phyloP scores from a whole-genome alignment of 2,888 invertebrate species.

The Ectemnius cavifrons region DNA sequence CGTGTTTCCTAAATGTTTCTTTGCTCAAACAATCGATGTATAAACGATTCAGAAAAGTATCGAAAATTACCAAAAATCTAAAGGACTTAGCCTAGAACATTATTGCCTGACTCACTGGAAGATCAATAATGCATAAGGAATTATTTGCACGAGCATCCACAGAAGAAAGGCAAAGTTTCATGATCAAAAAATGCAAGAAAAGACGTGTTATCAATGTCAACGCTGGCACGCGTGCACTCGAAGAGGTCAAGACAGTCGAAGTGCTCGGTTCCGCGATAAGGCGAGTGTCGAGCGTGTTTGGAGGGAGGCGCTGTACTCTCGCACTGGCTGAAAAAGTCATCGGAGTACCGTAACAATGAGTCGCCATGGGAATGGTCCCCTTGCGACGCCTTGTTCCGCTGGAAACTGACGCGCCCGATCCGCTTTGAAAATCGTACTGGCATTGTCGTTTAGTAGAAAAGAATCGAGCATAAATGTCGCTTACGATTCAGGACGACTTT shows the following conservation, averaged over 20 bases:
- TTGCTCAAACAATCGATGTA: too few species aligned
- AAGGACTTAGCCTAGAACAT: too few species aligned
- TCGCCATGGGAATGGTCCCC: slow-evolving; percentile 61
- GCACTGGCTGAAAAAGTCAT: slow-evolving; percentile 59
- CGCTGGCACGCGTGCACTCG: not conserved
- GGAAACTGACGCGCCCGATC: not conserved
- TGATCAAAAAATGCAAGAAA: not conserved
- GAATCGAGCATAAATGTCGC: slow-evolving; percentile 52
- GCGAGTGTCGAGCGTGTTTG: slow-evolving; percentile 40
- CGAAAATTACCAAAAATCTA: too few species aligned
- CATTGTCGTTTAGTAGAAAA: slow-evolving; percentile 29
- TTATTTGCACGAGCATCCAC: not conserved
- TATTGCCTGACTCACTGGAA: too few species aligned
- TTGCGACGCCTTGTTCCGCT: slow-evolving; percentile 33
- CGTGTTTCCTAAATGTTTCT: too few species aligned
- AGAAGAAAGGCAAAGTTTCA: not conserved
- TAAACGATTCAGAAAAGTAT: too few species aligned
- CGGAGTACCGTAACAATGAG: slow-evolving; percentile 65
- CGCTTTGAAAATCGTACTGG: too few species aligned
- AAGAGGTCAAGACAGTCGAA: not conserved
- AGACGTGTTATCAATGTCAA: not conserved
- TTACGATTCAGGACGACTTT: slow-evolving; percentile 52
- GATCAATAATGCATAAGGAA: not conserved
- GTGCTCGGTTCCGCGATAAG: slow-evolving; percentile 34
- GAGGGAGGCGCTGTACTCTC: slow-evolving; percentile 27